phyloP scores from a whole-genome alignment of 2,888 invertebrate genomes.

The Brachyptera risi region DNA sequence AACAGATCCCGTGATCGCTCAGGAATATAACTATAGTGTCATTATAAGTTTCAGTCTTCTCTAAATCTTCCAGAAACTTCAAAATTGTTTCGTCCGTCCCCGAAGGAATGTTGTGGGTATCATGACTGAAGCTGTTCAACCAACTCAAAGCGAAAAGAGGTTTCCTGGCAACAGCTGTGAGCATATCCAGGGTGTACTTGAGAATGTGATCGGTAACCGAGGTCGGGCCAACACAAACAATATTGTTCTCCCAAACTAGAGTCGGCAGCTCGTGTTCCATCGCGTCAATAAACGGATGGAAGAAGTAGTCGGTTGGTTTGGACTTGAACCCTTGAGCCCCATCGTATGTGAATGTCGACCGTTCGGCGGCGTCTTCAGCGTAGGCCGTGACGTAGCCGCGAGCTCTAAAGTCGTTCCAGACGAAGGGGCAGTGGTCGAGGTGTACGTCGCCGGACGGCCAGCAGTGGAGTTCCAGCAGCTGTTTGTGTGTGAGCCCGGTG shows the following conservation, averaged over 20 bases:
- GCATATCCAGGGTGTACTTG: conserved; percentile 64
- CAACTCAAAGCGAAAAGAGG: conserved; percentile 72
- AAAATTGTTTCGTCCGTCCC: conserved; percentile 61
- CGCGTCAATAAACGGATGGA: conserved; percentile 68
- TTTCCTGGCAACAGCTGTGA: conserved; percentile 55
- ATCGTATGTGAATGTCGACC: conserved; percentile 72
- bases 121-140: conserved; percentile 74
- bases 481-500: conserved; percentile 56
- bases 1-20: conserved; percentile 76
- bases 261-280: no score
- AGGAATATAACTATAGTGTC: conserved; percentile 67
- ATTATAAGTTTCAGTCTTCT: conserved; percentile 55
- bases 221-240: no score
- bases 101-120: conserved; percentile 60
- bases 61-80: conserved; percentile 54
- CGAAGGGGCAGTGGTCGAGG: conserved; percentile 65
- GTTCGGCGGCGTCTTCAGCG: conserved; percentile 68
- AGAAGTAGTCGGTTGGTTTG: conserved; percentile 78
- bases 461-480: conserved; percentile 35
- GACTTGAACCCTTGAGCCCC: conserved; percentile 67
- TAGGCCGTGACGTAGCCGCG: conserved; percentile 74
- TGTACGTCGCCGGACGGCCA: conserved; percentile 32
- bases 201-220: conserved; percentile 68
- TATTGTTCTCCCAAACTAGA: no score
- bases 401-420: conserved; percentile 72